Evolutionary conservation across 2,797 vertebrate species (phyloP).

Genomic region (Orientallactaga sibirica): DNA sequence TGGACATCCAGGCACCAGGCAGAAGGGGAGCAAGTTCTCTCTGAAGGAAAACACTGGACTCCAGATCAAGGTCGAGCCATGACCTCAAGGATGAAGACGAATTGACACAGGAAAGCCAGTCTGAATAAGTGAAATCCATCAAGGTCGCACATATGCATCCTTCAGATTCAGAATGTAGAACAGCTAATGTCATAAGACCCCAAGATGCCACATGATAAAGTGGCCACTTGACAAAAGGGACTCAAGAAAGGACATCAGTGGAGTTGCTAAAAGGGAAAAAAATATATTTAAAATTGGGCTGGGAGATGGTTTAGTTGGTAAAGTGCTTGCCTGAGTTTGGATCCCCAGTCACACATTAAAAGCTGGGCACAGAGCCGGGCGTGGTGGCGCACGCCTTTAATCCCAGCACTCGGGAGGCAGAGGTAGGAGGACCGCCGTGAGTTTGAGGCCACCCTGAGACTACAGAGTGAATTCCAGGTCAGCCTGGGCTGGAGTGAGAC

Average conservation of each 20-base stretch:
- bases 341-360: no score
- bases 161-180: background rate
- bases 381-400: no score
- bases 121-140: rapidly evolving
- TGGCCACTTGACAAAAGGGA: background rate
- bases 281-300: no score
- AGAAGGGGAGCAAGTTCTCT: background rate
- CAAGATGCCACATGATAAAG: background rate
- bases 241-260: background rate
- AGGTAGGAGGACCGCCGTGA: no score
- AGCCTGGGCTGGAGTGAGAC: no score
- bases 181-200: background rate
- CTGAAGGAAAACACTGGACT: background rate
- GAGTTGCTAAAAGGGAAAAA: no score
- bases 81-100: background rate
- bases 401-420: no score
- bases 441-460: no score
- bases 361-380: no score
- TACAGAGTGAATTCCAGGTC: no score
- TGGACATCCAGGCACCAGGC: background rate
- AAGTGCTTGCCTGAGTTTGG: no score
- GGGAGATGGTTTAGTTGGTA: no score
- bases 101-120: background rate
- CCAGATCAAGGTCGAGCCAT: background rate
- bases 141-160: rapidly evolving